These are phyloP conservation scores for Osedax frankpressi DNA, from an alignment of 2,888 invertebrate species.

Conservation along the genomic window DNA sequence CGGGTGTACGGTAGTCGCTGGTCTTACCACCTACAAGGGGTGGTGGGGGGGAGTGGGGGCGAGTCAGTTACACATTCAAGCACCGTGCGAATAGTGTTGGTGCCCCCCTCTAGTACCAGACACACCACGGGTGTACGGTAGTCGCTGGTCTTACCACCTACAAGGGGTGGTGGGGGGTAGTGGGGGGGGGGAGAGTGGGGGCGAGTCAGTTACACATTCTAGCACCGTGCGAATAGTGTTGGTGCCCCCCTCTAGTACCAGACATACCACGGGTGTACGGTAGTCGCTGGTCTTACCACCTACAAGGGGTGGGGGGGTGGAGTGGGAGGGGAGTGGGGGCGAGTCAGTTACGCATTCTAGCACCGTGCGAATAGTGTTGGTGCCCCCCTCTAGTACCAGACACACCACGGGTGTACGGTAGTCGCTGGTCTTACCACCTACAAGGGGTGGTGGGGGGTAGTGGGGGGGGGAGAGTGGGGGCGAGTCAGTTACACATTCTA, in stretches of 20 bases:
- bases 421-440: conserved; percentile 43
- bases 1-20: conserved; percentile 66
- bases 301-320: no score
- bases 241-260: conserved; percentile 92
- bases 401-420: conserved; percentile 89
- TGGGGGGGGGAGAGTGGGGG: conserved; percentile 93
- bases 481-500: conserved; percentile 90
- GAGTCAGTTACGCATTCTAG: conserved; percentile 91
- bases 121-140: conserved; percentile 89
- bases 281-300: conserved; percentile 48
- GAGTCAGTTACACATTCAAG: conserved; percentile 91
- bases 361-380: conserved; percentile 87
- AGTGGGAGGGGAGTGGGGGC: conserved; percentile 89
- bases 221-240: conserved; percentile 89
- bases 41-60: conserved; percentile 89
- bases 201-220: conserved; percentile 90
- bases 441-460: no score
- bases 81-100: conserved; percentile 87
- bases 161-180: no score
- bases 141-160: conserved; percentile 43
- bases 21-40: conserved; percentile 44
- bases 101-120: conserved; percentile 91
- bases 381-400: conserved; percentile 91
- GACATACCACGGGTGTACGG: conserved; percentile 87
- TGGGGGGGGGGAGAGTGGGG: conserved; percentile 91